A percentile compares a stretch with the other conserved stretches of the same genome.
These are phyloP conservation scores for Empidonax traillii DNA, from an alignment of 2,113 vertebrate species.

Conservation along the genomic window DNA sequence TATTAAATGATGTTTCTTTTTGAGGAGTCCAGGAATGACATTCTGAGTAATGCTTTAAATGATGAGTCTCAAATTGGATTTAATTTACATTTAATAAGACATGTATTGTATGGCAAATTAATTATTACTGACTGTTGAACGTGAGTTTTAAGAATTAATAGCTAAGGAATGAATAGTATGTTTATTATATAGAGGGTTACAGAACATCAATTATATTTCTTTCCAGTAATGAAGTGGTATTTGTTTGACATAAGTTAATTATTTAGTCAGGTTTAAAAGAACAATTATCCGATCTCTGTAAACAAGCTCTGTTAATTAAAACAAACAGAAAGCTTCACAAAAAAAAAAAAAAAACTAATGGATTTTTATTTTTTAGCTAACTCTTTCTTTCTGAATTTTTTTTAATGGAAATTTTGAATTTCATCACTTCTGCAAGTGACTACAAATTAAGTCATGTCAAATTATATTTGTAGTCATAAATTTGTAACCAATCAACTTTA, in stretches of 20 bases:
- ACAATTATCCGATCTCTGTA: conserved; percentile 1
- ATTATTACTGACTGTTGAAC: conserved; percentile 4
- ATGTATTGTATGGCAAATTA: conserved; percentile 36
- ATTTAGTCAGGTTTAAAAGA: conserved; percentile 16
- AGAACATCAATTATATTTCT: conserved; percentile 26
- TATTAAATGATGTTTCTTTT: conserved; percentile 31
- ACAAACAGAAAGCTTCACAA: neutral
- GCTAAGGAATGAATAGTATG: neutral
- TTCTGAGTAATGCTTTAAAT: conserved; percentile 24
- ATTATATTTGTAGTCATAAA: neutral
- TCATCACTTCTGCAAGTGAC: neutral
- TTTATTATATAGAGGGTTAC: neutral
- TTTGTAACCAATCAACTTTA: neutral
- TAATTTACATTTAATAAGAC: conserved; percentile 60
- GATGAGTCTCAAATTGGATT: conserved; percentile 29
- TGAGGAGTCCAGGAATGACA: conserved; percentile 4
- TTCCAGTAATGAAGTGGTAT: conserved; percentile 9
- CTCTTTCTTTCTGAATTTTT: neutral
- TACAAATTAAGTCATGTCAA: neutral
- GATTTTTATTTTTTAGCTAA: neutral
- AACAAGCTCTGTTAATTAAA: neutral
- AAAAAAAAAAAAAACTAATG: neutral
- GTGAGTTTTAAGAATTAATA: conserved; percentile 7
- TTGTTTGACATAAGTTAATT: conserved; percentile 30
- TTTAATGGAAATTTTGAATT: neutral